phyloP scores from a whole-genome alignment of 2,797 vertebrate species.

The Harpagifer antarcticus region DNA sequence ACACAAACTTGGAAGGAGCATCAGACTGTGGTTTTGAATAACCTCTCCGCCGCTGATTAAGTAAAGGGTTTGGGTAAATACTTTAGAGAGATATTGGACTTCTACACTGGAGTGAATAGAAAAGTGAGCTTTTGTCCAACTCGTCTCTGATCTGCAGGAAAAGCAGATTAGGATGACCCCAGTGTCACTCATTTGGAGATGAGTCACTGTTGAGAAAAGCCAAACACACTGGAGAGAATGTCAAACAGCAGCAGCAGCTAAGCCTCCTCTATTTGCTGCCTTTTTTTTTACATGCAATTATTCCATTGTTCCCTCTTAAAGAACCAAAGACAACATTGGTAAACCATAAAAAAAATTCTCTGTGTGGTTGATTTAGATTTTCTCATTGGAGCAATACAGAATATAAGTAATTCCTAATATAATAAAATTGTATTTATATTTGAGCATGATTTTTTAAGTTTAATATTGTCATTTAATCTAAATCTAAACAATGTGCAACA shows the following conservation, averaged over 20 bases:
- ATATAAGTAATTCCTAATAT: neutral
- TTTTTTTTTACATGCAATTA: neutral
- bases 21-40: constrained; percentile 54
- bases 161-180: constrained; percentile 83
- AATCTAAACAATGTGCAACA: constrained; percentile 38
- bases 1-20: constrained; percentile 40
- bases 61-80: constrained; percentile 82
- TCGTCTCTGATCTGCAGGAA: constrained; percentile 74
- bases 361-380: neutral
- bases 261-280: constrained; percentile 36
- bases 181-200: constrained; percentile 82
- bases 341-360: neutral
- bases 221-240: constrained; percentile 81
- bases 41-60: constrained; percentile 75
- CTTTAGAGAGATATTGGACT: constrained; percentile 76
- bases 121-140: constrained; percentile 70
- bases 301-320: neutral
- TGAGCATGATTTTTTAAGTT: neutral
- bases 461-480: neutral
- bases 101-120: constrained; percentile 57
- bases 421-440: constrained; percentile 3
- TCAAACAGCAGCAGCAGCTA: constrained; percentile 72
- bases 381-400: neutral
- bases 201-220: constrained; percentile 70
- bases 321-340: neutral